phyloP scores from a whole-genome alignment of 2,888 invertebrate species.

The Trissonchulus latispiculum region DNA sequence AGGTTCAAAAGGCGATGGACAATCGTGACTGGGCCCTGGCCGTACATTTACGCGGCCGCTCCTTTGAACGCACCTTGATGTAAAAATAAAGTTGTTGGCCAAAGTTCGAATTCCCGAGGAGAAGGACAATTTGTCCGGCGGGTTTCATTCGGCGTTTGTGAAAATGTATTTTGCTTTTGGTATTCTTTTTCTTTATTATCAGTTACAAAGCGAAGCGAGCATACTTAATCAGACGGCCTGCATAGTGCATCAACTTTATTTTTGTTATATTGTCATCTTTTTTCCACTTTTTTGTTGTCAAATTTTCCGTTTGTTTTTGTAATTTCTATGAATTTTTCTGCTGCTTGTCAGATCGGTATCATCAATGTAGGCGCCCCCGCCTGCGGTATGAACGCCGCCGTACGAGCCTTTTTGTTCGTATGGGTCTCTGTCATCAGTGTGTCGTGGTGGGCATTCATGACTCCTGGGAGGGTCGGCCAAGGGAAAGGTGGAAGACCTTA shows the following conservation, averaged over 20 bases:
- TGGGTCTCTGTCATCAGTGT: conserved; percentile 87
- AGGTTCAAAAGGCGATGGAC: conserved; percentile 67
- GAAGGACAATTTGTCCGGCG: conserved; percentile 38
- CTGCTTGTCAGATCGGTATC: conserved; percentile 54
- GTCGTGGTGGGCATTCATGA: conserved; percentile 85
- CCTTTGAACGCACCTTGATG: conserved; percentile 80
- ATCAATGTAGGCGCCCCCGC: conserved; percentile 98
- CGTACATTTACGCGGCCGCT: conserved; percentile 80
- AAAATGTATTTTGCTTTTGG: background rate
- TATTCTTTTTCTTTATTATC: background rate
- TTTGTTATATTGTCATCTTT: too few species aligned
- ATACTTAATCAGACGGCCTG: background rate
- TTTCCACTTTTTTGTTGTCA: background rate
- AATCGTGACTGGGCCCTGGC: conserved; percentile 87
- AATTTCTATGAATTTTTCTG: conserved; percentile 23
- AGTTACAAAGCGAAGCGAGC: background rate
- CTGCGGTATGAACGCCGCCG: conserved; percentile 98
- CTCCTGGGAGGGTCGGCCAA: conserved; percentile 83
- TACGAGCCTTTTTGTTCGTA: conserved; percentile 90
- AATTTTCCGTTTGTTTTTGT: background rate
- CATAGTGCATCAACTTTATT: too few species aligned
- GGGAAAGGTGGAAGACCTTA: conserved; percentile 59
- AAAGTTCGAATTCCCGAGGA: conserved; percentile 70
- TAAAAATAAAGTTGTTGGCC: conserved; percentile 89
- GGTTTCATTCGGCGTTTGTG: conserved; percentile 30